Evolutionary conservation across 2,888 invertebrate genomes (phyloP).

Genomic region (Noctuana brunneofusca): DNA sequence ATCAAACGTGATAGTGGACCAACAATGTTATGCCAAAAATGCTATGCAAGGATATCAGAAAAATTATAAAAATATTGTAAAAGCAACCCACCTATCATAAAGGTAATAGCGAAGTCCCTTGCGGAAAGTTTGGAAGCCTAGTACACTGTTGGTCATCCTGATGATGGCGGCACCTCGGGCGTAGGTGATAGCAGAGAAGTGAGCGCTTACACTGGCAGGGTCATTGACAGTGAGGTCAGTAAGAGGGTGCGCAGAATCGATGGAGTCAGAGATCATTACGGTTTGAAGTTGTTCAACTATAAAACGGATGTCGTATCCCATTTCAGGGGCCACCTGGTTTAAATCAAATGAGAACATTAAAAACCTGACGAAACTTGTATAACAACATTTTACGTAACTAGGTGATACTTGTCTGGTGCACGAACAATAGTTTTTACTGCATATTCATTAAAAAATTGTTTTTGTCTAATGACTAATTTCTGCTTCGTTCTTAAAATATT

Average conservation of each 20-base stretch:
- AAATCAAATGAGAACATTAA: not conserved
- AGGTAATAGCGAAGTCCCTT: conserved; percentile 82
- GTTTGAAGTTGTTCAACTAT: conserved; percentile 86
- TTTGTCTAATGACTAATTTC: too few relatives aligned
- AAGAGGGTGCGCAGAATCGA: conserved; percentile 81
- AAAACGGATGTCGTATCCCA: conserved; percentile 77
- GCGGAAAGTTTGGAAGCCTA: conserved; percentile 79
- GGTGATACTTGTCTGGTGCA: too few relatives aligned
- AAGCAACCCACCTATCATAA: conserved; percentile 59
- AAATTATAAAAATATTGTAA: too few relatives aligned
- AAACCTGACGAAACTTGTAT: not conserved
- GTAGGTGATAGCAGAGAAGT: conserved; percentile 88
- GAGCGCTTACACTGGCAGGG: conserved; percentile 80
- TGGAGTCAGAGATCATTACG: conserved; percentile 84
- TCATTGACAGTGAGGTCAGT: conserved; percentile 79
- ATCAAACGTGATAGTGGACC: conserved; percentile 11
- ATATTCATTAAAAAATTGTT: too few relatives aligned
- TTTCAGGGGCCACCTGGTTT: conserved; percentile 60
- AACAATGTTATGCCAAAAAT: too few relatives aligned
- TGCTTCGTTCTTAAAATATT: too few relatives aligned
- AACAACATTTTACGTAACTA: too few relatives aligned
- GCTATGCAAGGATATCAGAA: too few relatives aligned
- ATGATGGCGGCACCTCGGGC: conserved; percentile 85
- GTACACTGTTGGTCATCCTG: conserved; percentile 86
- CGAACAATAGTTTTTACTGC: too few relatives aligned